phyloP scores from a whole-genome alignment of 2,113 vertebrate species.

The Smithornis capensis region DNA sequence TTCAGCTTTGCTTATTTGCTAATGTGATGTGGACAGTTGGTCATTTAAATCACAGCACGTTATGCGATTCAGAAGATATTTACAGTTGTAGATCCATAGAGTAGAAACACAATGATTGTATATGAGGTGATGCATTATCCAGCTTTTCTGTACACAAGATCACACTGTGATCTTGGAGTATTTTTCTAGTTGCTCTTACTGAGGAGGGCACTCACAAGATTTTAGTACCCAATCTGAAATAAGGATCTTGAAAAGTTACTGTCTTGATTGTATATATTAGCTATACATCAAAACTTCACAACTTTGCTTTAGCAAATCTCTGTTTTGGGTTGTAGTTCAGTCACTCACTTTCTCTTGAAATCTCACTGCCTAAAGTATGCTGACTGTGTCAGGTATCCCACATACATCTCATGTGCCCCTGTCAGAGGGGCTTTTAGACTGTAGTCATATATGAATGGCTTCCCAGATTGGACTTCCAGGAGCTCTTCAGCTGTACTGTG shows the following conservation, averaged over 20 bases:
- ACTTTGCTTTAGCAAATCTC: neutral
- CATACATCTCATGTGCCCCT: fast-evolving
- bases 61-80: neutral
- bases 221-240: neutral
- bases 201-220: neutral
- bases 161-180: fast-evolving
- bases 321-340: neutral
- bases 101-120: neutral
- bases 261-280: neutral
- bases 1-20: conserved; percentile 31
- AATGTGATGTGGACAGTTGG: conserved; percentile 5
- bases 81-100: neutral
- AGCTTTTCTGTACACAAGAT: neutral
- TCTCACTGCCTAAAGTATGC: neutral
- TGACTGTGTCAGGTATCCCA: neutral
- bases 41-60: neutral
- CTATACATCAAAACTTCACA: fast-evolving
- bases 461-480: neutral
- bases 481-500: neutral
- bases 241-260: neutral
- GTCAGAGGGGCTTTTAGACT: neutral
- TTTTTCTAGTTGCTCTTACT: neutral
- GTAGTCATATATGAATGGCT: fast-evolving
- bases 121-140: neutral
- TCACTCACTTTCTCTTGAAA: neutral